Base-by-base conservation (phyloP, 2,888 invertebrate species). In the Mesorhabditis spiculigera region DNA sequence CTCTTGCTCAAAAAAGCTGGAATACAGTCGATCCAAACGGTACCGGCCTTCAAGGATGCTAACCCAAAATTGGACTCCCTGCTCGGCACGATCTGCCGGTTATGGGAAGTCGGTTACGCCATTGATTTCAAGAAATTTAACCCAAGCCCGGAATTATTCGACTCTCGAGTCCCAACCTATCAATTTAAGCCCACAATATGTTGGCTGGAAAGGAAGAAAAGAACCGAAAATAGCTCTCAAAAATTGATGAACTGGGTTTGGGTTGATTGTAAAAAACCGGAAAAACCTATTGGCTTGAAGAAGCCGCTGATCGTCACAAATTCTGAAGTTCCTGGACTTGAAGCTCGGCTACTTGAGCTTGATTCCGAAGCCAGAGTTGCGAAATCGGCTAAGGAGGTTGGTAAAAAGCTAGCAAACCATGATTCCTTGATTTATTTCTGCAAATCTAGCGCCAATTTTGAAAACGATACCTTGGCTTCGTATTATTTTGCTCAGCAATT, bases 21-120 rank as follows among this genome's bases (percentile, higher is more conserved):
- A n/a, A 50, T 50, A 13, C 0, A 13, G 8, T 50, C 58, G 58
- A 50, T 50, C n/a, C 8, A n/a, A 50, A 50, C 58, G 10, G 58
- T 50, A n/a, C 58, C 58, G 58, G n/a, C 58, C n/a, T 50, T 50
- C 58, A 50, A 50, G 58, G n/a, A 50, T 3, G 10, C 8, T n/a
- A 50, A 50, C n/a, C 58, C 58, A 50, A 50, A 50, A n/a, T 50
- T 50, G 10, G 58, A 50, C 58, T 50, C 58, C 3, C 63, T 81
- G 5, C 28, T 68, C n/a, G 62, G 75, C 3, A 71, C 73, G n/a
- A n/a, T 78, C 5, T 76, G 70, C 1, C 64, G 71, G 28, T 63
- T 81, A 28, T 81, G 81, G 81, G 66, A 63, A 6, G 61, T 69
- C 62, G 79, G 79, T n/a, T 72, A 70, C 45, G 44, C 67, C 28